Conservation (phyloP, 1,140 invertebrate genomes). For the Drosophila eugracilis region DNA sequence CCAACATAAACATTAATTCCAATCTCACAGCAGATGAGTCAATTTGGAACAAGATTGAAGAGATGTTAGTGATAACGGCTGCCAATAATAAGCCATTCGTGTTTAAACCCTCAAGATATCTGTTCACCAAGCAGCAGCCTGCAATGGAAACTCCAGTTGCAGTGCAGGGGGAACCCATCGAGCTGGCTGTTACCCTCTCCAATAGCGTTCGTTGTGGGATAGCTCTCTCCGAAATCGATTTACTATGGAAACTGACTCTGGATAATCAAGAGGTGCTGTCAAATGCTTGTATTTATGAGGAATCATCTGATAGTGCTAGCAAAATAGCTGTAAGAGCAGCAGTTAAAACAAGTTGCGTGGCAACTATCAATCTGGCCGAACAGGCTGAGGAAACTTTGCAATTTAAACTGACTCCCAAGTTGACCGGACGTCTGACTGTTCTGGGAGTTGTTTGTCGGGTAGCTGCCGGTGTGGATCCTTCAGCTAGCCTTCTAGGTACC, state of each 20-base stretch:
- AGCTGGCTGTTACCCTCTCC: slow-evolving; percentile 90
- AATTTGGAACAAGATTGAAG: slow-evolving; percentile 91
- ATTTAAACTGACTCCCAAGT: slow-evolving; percentile 85
- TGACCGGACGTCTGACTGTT: slow-evolving; percentile 84
- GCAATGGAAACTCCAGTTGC: slow-evolving; percentile 87
- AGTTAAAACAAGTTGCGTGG: slow-evolving; percentile 84
- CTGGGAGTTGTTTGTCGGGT: slow-evolving; percentile 84
- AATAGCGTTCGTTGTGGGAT: slow-evolving; percentile 86
- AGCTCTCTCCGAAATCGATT: slow-evolving; percentile 85
- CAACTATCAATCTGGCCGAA: slow-evolving; percentile 83
- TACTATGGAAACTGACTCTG: slow-evolving; percentile 91
- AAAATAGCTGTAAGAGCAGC: slow-evolving; percentile 72
- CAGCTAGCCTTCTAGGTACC: slow-evolving; percentile 87
- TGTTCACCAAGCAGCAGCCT: slow-evolving; percentile 90
- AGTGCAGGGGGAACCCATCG: slow-evolving; percentile 92
- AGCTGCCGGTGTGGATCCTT: slow-evolving; percentile 77
- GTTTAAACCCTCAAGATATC: slow-evolving; percentile 90
- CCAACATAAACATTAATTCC: slow-evolving; percentile 87
- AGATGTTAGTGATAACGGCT: slow-evolving; percentile 90
- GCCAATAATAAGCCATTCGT: slow-evolving; percentile 90
- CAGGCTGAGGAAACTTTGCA: slow-evolving; percentile 82
- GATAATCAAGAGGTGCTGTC: slow-evolving; percentile 82
- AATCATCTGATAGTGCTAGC: slow-evolving; percentile 65
- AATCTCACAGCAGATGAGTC: slow-evolving; percentile 80
- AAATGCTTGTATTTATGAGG: slow-evolving; percentile 81